Percentiles rank a stretch among this genome's conserved stretches.
phyloP scores from a whole-genome alignment of 2,888 invertebrate genomes.

The Plebejus argus region DNA sequence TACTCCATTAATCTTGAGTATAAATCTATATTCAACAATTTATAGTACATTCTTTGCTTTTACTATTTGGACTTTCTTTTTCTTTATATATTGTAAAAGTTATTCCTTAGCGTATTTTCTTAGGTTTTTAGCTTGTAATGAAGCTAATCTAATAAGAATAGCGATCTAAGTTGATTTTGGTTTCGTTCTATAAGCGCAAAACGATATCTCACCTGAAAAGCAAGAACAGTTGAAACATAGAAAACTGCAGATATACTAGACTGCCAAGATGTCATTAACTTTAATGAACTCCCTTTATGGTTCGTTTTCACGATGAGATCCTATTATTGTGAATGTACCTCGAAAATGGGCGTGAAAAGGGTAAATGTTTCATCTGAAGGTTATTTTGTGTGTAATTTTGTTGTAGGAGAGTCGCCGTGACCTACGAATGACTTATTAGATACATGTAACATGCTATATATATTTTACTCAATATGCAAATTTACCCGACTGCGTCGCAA shows the following conservation, averaged over 20 bases:
- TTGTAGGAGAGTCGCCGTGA: neutral
- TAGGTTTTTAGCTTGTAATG: no score
- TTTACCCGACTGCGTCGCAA: neutral
- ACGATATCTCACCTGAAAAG: no score
- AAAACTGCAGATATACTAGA: no score
- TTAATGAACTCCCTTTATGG: neutral
- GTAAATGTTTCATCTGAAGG: neutral
- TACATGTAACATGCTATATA: neutral
- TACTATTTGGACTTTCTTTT: neutral
- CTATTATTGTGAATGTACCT: neutral
- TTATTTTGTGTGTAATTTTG: neutral
- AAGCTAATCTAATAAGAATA: no score
- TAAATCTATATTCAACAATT: neutral
- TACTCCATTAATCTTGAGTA: constrained; percentile 4
- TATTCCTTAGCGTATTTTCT: neutral
- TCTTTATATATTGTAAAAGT: neutral
- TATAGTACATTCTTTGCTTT: neutral
- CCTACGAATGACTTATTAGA: constrained; percentile 10
- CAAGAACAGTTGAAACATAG: no score
- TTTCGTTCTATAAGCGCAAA: no score
- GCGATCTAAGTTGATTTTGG: no score
- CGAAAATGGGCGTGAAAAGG: neutral
- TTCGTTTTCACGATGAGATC: neutral
- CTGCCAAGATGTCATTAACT: neutral
- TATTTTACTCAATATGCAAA: neutral